phyloP scores from a whole-genome alignment of 2,113 vertebrate genomes.

The Reinhardtius hippoglossoides region DNA sequence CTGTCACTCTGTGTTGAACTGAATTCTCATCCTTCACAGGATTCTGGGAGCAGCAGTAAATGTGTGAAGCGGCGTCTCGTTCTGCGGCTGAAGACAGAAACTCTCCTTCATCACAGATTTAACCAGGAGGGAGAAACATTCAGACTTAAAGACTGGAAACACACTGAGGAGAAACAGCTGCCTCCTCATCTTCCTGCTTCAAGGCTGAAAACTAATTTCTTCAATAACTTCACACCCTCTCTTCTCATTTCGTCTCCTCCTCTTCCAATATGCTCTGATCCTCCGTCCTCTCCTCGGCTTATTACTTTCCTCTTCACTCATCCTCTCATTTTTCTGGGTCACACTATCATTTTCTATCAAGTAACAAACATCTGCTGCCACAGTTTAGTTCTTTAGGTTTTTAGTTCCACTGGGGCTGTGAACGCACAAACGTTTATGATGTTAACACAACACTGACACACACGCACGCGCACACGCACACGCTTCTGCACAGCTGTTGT shows the following conservation, averaged over 20 bases:
- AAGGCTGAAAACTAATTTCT: conserved; percentile 28
- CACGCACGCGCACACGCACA: neutral
- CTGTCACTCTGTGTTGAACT: too few relatives aligned
- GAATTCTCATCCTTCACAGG: too few relatives aligned
- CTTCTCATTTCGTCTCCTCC: conserved; percentile 21
- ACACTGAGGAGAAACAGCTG: neutral
- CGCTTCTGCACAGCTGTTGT: too few relatives aligned
- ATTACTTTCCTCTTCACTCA: conserved; percentile 1
- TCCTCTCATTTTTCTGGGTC: neutral
- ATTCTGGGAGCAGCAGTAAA: too few relatives aligned
- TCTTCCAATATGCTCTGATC: neutral
- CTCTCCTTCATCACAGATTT: too few relatives aligned
- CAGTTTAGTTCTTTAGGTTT: neutral
- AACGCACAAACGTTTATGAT: neutral
- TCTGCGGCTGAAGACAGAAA: too few relatives aligned
- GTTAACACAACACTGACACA: neutral
- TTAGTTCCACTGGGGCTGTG: neutral
- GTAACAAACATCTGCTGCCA: conserved; percentile 24
- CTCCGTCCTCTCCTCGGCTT: neutral
- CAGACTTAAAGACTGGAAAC: too few relatives aligned
- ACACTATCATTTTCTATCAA: neutral
- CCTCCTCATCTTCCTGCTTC: neutral
- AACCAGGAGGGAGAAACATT: too few relatives aligned
- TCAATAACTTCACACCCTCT: conserved; percentile 24
- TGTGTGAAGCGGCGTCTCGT: too few relatives aligned